Evolutionary conservation across 2,113 vertebrate species (phyloP).

Genomic region (Sylvietta virens): DNA sequence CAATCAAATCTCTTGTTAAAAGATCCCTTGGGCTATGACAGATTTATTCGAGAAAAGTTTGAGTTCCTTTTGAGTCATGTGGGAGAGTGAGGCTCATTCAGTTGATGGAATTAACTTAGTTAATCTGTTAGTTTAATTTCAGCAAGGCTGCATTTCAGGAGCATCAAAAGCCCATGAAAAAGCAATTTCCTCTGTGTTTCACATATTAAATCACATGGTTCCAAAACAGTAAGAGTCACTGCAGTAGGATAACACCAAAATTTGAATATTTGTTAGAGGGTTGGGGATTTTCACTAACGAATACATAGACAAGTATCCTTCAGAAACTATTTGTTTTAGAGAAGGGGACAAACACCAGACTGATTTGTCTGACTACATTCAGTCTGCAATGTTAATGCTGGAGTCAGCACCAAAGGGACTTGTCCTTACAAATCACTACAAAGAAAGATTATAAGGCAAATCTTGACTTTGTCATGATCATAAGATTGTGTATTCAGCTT

Average conservation of each 20-base stretch:
- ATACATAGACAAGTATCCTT: background rate
- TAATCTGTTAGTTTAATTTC: background rate
- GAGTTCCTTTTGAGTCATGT: background rate
- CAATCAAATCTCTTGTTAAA: background rate
- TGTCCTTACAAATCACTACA: background rate
- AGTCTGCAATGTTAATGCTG: background rate
- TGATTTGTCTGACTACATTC: background rate
- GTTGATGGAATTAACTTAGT: background rate
- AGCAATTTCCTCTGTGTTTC: background rate
- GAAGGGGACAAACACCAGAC: background rate
- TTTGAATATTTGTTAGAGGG: background rate
- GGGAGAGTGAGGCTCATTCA: background rate
- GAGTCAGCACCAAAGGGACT: background rate
- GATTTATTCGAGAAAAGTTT: background rate
- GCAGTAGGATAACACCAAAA: background rate
- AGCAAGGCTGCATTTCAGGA: background rate
- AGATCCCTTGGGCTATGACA: background rate
- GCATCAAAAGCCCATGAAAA: background rate
- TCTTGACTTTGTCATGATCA: background rate
- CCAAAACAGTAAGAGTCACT: background rate
- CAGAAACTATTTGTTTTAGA: background rate
- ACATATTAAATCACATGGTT: background rate
- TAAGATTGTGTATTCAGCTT: background rate
- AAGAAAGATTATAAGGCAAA: background rate
- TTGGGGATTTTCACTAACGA: background rate